These are phyloP conservation scores for Brachyptera risi DNA, from an alignment of 2,888 invertebrate genomes.

Conservation along the genomic window DNA sequence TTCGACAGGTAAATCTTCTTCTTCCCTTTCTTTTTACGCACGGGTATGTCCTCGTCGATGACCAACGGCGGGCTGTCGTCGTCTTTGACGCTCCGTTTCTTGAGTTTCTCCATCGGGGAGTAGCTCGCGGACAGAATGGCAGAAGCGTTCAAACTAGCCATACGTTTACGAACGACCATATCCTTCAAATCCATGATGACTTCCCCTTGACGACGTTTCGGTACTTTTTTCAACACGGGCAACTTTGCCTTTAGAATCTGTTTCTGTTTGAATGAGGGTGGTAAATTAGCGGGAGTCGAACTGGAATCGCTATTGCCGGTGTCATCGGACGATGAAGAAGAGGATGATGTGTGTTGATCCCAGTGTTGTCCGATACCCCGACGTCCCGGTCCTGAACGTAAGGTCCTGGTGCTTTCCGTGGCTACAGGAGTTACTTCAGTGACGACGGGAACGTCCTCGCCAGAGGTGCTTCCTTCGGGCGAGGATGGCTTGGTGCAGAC, in stretches of 20 bases:
- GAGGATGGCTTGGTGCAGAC: constrained; percentile 29
- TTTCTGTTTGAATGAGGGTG: constrained; percentile 23
- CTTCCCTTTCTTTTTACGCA: constrained; percentile 29
- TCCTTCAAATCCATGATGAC: constrained; percentile 77
- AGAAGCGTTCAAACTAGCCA: constrained; percentile 88
- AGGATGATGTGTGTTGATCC: constrained; percentile 60
- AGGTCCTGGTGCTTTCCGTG: constrained; percentile 49
- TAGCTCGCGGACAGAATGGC: constrained; percentile 88
- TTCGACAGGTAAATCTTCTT: constrained; percentile 25
- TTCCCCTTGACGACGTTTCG: constrained; percentile 54
- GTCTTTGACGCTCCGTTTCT: constrained; percentile 16
- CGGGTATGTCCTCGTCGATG: constrained; percentile 22
- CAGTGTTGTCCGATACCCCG: constrained; percentile 78
- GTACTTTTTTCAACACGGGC: constrained; percentile 47
- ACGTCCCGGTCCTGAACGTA: constrained; percentile 69
- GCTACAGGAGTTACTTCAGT: constrained; percentile 3
- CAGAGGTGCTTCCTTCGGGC: constrained; percentile 32
- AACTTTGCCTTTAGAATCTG: constrained; percentile 37
- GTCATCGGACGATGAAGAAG: constrained; percentile 23
- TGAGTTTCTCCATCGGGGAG: constrained; percentile 40
- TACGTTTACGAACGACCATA: constrained; percentile 82
- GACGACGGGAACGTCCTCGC: constrained; percentile 6
- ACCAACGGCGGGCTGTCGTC: constrained; percentile 6
- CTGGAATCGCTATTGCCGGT: constrained; percentile 6
- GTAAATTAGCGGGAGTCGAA: background rate